These are phyloP conservation scores for Catocala nupta DNA, from an alignment of 2,888 invertebrate genomes.

Conservation along the genomic window DNA sequence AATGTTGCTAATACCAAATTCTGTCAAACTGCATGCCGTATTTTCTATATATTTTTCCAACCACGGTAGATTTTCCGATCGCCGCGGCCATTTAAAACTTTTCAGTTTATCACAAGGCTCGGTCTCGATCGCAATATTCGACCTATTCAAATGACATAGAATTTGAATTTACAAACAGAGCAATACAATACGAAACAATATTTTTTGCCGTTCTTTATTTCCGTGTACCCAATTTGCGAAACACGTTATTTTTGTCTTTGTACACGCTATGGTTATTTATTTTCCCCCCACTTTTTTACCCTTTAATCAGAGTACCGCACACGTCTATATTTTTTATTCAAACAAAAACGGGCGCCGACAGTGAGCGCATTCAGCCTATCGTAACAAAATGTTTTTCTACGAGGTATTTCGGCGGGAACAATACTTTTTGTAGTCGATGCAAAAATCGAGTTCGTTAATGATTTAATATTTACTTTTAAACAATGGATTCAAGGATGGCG, in stretches of 20 bases:
- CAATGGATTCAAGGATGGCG: conserved; percentile 12
- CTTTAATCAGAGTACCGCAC: conserved; percentile 53
- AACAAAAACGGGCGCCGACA: conserved; percentile 34
- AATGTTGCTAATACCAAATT: no score
- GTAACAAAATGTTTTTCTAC: conserved; percentile 30
- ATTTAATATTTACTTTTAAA: conserved; percentile 25
- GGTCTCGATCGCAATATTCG: conserved; percentile 5
- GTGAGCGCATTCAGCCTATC: conserved; percentile 8
- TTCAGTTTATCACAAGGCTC: no score
- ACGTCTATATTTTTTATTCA: conserved; percentile 48
- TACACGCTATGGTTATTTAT: conserved; percentile 33
- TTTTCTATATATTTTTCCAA: no score
- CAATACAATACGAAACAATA: conserved; percentile 2
- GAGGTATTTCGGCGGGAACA: conserved; percentile 4
- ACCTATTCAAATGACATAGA: conserved; percentile 17
- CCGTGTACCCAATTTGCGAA: conserved; percentile 41
- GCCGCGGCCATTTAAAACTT: no score
- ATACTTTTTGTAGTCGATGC: conserved; percentile 27
- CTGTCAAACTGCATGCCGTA: no score
- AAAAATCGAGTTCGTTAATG: conserved; percentile 26
- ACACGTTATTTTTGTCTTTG: conserved; percentile 42
- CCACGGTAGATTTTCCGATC: no score
- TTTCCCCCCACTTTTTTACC: conserved; percentile 38
- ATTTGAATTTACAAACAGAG: conserved; percentile 17
- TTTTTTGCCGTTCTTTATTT: conserved; percentile 18